Percentiles rank a stretch among this genome's conserved stretches.
phyloP scores from a whole-genome alignment of 2,888 invertebrate species.

The Ceriagrion tenellum region DNA sequence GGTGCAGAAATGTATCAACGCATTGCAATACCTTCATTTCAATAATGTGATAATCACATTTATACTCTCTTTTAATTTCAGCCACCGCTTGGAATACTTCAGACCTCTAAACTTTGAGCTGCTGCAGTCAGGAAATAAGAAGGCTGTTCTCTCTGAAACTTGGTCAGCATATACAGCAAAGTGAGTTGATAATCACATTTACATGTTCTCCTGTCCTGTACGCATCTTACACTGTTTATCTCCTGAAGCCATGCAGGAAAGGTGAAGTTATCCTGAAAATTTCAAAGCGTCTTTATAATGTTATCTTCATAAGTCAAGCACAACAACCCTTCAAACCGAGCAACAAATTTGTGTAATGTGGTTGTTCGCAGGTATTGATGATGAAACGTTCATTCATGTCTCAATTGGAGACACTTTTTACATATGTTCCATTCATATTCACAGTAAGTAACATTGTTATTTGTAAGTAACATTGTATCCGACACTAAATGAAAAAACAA shows the following conservation, averaged over 20 bases:
- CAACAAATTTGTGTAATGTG: neutral
- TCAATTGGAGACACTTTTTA: no score
- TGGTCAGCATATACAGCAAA: neutral
- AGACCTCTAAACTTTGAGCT: conserved; percentile 49
- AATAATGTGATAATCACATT: neutral
- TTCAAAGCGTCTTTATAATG: neutral
- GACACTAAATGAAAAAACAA: no score
- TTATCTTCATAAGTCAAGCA: neutral
- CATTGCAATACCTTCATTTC: neutral
- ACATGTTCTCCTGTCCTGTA: neutral
- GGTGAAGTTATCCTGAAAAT: neutral
- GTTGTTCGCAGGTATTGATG: no score
- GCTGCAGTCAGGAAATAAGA: conserved; percentile 42
- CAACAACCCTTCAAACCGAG: neutral
- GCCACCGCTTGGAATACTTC: conserved; percentile 67
- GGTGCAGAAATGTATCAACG: no score
- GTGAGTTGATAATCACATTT: conserved; percentile 26
- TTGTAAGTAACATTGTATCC: no score
- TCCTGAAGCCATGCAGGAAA: neutral
- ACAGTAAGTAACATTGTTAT: no score
- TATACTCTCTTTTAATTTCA: conserved; percentile 36
- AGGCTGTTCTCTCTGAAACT: conserved; percentile 2
- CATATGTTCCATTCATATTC: no score
- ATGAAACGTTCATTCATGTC: no score
- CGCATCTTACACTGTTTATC: neutral